phyloP scores from a whole-genome alignment of 30 jellyfish, hydroid and myxozoan genomes.

The Haliclystus octoradiatus region DNA sequence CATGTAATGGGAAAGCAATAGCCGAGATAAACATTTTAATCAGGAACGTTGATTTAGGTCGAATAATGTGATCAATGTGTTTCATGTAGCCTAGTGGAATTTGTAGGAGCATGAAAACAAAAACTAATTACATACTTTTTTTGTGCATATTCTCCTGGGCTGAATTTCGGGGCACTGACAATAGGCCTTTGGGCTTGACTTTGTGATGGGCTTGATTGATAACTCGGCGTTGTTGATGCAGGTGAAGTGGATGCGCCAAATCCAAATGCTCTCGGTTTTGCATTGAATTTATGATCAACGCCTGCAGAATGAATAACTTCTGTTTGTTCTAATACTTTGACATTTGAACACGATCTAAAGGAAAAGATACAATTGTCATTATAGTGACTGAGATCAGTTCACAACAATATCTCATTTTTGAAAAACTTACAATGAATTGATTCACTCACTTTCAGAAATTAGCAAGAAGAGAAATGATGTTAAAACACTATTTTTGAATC shows the following conservation, averaged over 20 bases:
- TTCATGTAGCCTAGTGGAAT: too few species aligned
- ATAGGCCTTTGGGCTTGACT: slow-evolving; percentile 21
- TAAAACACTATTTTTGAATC: too few species aligned
- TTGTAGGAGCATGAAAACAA: slow-evolving; percentile 1
- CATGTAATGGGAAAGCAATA: neutral
- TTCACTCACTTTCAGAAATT: too few species aligned
- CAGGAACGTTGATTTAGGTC: neutral
- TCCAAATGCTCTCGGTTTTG: slow-evolving; percentile 88
- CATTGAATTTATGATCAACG: slow-evolving; percentile 78
- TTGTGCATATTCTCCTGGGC: slow-evolving; percentile 90
- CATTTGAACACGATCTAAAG: too few species aligned
- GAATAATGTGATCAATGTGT: neutral
- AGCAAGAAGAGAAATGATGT: too few species aligned
- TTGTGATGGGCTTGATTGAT: slow-evolving; percentile 21
- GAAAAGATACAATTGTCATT: too few species aligned
- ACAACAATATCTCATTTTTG: too few species aligned
- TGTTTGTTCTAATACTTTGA: slow-evolving; percentile 55
- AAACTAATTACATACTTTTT: slow-evolving; percentile 40
- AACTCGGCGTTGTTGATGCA: slow-evolving; percentile 12
- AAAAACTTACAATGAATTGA: too few species aligned
- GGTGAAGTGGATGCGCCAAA: slow-evolving; percentile 20
- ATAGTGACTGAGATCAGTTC: too few species aligned
- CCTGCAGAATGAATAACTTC: slow-evolving; percentile 85
- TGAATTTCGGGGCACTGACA: slow-evolving; percentile 71
- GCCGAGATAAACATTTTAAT: neutral